phyloP scores from a whole-genome alignment of 2,888 invertebrate species.

The Campaea margaritaria region DNA sequence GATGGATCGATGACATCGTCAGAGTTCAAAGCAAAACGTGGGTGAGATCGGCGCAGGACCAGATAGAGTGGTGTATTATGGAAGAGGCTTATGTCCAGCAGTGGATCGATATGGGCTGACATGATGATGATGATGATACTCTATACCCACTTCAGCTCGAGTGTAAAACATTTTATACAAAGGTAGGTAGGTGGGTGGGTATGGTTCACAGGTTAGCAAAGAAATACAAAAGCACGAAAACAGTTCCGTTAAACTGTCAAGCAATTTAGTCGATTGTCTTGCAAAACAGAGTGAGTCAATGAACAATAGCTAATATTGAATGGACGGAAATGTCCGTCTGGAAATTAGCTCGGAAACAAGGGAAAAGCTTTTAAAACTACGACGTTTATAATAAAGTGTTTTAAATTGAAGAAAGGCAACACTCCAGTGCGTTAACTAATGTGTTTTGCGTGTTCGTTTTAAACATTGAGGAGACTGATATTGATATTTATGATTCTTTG shows the following conservation, averaged over 20 bases:
- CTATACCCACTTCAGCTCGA: not conserved
- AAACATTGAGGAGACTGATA: constrained; percentile 19
- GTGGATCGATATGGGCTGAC: too few species aligned
- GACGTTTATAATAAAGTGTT: constrained; percentile 78
- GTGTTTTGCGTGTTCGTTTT: constrained; percentile 68
- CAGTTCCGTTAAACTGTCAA: constrained; percentile 66
- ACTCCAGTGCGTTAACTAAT: constrained; percentile 58
- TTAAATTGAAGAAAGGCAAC: constrained; percentile 67
- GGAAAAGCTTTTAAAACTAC: constrained; percentile 79
- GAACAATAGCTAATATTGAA: constrained; percentile 85
- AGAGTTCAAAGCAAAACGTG: too few species aligned
- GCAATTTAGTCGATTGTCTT: constrained; percentile 80
- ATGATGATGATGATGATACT: too few species aligned
- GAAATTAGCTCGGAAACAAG: constrained; percentile 82
- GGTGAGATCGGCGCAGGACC: too few species aligned
- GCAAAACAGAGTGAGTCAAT: constrained; percentile 75
- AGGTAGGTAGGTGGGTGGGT: constrained; percentile 13
- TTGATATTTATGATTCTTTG: constrained; percentile 19
- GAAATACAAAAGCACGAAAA: constrained; percentile 33
- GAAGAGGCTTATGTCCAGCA: too few species aligned
- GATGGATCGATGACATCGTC: too few species aligned
- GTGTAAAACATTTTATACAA: constrained; percentile 28
- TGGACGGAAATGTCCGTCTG: constrained; percentile 83
- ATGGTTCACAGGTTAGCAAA: constrained; percentile 22
- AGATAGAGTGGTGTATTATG: too few species aligned